Conservation (phyloP, 2,888 invertebrate genomes). For the Molanna angustata region DNA sequence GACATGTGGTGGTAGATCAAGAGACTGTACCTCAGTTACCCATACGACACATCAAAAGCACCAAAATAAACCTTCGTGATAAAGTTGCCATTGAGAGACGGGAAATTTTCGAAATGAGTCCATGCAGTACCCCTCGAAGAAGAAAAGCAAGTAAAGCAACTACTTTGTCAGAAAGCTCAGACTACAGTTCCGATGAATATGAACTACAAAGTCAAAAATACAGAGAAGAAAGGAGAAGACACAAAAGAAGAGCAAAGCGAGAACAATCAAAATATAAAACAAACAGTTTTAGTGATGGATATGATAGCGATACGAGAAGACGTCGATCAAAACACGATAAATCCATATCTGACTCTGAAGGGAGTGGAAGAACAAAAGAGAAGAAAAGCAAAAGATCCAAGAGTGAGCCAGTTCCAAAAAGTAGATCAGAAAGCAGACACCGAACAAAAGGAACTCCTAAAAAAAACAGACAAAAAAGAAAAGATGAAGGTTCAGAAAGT, state of each 20-base stretch:
- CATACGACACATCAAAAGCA: slow-evolving; percentile 51
- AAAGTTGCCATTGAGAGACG: slow-evolving; percentile 53
- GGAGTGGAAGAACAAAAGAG: slow-evolving; percentile 43
- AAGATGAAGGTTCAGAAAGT: slow-evolving; percentile 39
- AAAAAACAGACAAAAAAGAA: slow-evolving; percentile 34
- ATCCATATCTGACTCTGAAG: slow-evolving; percentile 37
- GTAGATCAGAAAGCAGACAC: slow-evolving; percentile 39
- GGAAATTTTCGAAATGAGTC: slow-evolving; percentile 52
- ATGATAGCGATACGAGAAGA: slow-evolving; percentile 45
- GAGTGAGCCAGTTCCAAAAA: slow-evolving; percentile 47
- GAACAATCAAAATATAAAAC: slow-evolving; percentile 44
- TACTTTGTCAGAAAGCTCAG: slow-evolving; percentile 42
- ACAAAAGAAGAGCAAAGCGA: slow-evolving; percentile 34
- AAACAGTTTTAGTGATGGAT: slow-evolving; percentile 55
- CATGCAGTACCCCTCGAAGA: slow-evolving; percentile 40
- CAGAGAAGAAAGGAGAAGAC: slow-evolving; percentile 41
- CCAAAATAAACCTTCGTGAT: slow-evolving; percentile 52
- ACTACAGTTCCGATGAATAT: slow-evolving; percentile 50
- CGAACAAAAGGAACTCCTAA: slow-evolving; percentile 35
- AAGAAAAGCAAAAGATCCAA: slow-evolving; percentile 46
- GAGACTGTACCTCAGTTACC: slow-evolving; percentile 49
- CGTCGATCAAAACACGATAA: slow-evolving; percentile 22
- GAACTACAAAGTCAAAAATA: slow-evolving; percentile 39
- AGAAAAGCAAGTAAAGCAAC: slow-evolving; percentile 26
- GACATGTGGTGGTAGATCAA: slow-evolving; percentile 49